These are phyloP conservation scores for Blera fallax DNA, from an alignment of 2,888 invertebrate genomes.

Conservation along the genomic window DNA sequence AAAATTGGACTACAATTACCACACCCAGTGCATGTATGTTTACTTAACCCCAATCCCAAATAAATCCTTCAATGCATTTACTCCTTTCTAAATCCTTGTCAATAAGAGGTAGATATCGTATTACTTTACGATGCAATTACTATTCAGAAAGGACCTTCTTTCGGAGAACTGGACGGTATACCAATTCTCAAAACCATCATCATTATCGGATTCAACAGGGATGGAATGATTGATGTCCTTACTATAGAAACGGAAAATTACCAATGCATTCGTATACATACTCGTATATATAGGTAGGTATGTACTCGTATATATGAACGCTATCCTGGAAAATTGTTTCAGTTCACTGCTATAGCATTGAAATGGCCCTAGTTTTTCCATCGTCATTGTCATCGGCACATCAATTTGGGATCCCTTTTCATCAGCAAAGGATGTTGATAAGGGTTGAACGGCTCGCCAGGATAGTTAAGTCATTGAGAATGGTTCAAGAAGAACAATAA, in stretches of 20 bases:
- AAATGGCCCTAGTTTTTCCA: background rate
- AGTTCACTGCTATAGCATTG: background rate
- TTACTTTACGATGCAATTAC: background rate
- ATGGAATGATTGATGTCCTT: slow-evolving; percentile 10
- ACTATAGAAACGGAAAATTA: background rate
- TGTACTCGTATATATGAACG: background rate
- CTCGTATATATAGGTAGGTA: background rate
- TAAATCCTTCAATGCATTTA: too few relatives aligned
- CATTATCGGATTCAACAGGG: background rate
- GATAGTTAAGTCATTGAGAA: background rate
- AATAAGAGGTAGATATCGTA: too few relatives aligned
- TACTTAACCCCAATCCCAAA: too few relatives aligned
- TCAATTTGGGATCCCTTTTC: background rate
- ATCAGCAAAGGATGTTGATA: background rate
- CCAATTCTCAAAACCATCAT: background rate
- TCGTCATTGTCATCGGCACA: background rate
- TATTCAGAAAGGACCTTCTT: background rate
- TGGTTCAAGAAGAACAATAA: too few relatives aligned
- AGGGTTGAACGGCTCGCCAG: background rate
- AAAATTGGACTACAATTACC: too few relatives aligned
- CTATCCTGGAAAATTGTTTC: background rate
- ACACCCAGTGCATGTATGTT: too few relatives aligned
- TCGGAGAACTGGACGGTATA: background rate
- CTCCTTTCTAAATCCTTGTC: too few relatives aligned
- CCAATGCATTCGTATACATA: background rate